phyloP scores from a whole-genome alignment of 92 coral and sea anemone species.

The Bergia sp. region DNA sequence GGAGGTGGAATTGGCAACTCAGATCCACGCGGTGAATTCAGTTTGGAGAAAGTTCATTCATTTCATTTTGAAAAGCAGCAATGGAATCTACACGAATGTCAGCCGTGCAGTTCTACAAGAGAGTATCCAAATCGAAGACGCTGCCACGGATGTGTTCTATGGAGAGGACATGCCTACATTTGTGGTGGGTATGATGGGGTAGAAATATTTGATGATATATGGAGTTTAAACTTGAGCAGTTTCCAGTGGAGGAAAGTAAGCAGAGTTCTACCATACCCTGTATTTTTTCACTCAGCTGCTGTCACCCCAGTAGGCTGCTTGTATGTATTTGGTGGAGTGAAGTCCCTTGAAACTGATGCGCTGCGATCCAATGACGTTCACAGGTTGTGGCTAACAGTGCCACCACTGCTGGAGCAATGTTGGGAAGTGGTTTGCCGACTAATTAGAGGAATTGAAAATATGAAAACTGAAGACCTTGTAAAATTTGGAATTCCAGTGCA shows the following conservation, averaged over 20 bases:
- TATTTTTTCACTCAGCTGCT: slow-evolving; percentile 94
- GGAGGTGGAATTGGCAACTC: slow-evolving; percentile 90
- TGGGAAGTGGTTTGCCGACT: slow-evolving; percentile 62
- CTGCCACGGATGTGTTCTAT: slow-evolving; percentile 96
- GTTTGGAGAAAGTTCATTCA: slow-evolving; percentile 72
- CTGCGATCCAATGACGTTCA: slow-evolving; percentile 81
- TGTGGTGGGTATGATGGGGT: slow-evolving; percentile 92
- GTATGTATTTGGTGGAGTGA: slow-evolving; percentile 95
- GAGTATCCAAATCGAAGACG: slow-evolving; percentile 89
- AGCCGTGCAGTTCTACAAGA: slow-evolving; percentile 47
- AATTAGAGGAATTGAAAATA: slow-evolving; percentile 44
- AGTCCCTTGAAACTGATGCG: slow-evolving; percentile 61
- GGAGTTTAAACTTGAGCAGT: slow-evolving; percentile 80
- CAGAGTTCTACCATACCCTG: slow-evolving; percentile 78
- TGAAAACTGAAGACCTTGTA: slow-evolving; percentile 44
- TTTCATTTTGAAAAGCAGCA: slow-evolving; percentile 60
- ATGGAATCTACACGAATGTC: slow-evolving; percentile 75
- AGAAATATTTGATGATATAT: slow-evolving; percentile 77
- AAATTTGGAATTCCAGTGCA: slow-evolving; percentile 66
- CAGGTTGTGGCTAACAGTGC: slow-evolving; percentile 77
- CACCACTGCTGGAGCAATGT: slow-evolving; percentile 71
- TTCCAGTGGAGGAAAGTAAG: slow-evolving; percentile 82
- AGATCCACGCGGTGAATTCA: slow-evolving; percentile 67
- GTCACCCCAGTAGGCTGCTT: slow-evolving; percentile 90
- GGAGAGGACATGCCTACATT: slow-evolving; percentile 66